These are phyloP conservation scores for Drosophila elegans DNA, from an alignment of 1,140 invertebrate genomes.

Conservation along the genomic window DNA sequence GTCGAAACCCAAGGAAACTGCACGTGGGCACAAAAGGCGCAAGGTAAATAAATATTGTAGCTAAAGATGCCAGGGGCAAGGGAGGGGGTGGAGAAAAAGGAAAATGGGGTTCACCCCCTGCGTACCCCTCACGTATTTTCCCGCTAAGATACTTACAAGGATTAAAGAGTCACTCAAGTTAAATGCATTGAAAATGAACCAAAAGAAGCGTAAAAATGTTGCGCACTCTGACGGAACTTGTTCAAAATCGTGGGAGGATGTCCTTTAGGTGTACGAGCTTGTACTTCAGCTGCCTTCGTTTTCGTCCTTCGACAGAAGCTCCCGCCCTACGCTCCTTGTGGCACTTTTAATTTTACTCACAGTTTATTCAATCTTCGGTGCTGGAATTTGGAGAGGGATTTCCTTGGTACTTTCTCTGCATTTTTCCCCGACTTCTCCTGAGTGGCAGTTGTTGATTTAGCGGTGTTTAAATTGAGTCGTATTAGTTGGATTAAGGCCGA, in stretches of 20 bases:
- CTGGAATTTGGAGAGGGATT: conserved; percentile 40
- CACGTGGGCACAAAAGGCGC: conserved; percentile 82
- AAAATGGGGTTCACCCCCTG: conserved; percentile 2
- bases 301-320: conserved; percentile 9
- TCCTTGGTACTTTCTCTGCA: conserved; percentile 10
- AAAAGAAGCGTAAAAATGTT: conserved; percentile 83
- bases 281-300: conserved; percentile 17
- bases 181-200: conserved; percentile 84
- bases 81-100: background rate
- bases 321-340: conserved; percentile 39
- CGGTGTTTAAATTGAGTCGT: conserved; percentile 82
- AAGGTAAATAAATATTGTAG: conserved; percentile 84
- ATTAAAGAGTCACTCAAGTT: conserved; percentile 85
- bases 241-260: conserved; percentile 15
- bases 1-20: conserved; percentile 45
- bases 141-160: conserved; percentile 81
- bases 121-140: conserved; percentile 14
- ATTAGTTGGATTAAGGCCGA: conserved; percentile 75
- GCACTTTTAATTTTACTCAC: conserved; percentile 81
- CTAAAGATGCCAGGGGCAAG: conserved; percentile 43
- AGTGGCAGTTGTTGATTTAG: conserved; percentile 84
- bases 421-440: conserved; percentile 20
- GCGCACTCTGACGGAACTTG: conserved; percentile 71
- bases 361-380: conserved; percentile 77
- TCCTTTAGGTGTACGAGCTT: conserved; percentile 40